Conservation (phyloP, 2,888 invertebrate genomes). For the Microctonus brassicae region DNA sequence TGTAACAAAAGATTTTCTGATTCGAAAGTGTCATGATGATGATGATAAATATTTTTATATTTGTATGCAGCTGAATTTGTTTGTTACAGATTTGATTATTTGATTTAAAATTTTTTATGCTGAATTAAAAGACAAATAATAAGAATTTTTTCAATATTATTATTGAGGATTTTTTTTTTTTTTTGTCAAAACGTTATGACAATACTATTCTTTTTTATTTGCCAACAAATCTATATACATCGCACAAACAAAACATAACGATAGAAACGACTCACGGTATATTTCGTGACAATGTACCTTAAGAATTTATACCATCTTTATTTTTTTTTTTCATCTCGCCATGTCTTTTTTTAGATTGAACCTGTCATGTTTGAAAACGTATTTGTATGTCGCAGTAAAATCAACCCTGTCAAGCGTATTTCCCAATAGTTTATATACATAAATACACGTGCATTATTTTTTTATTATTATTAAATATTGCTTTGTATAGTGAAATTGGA, state of each 20-base stretch:
- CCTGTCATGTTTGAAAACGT: neutral
- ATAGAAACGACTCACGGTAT: conserved; percentile 29
- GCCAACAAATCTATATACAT: neutral
- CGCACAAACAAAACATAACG: neutral
- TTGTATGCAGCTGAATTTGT: too few species aligned
- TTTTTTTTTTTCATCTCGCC: neutral
- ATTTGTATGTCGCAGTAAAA: neutral
- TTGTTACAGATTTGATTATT: too few species aligned
- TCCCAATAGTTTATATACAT: neutral
- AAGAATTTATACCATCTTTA: conserved; percentile 10
- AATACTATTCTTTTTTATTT: neutral
- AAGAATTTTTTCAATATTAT: too few species aligned
- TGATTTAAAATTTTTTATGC: too few species aligned
- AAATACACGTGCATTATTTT: neutral
- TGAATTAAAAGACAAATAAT: too few species aligned
- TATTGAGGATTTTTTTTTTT: too few species aligned
- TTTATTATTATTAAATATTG: too few species aligned
- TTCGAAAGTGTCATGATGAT: too few species aligned
- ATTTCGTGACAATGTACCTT: conserved; percentile 31
- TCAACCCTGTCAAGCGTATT: neutral
- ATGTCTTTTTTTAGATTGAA: neutral
- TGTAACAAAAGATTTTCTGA: neutral
- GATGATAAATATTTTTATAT: too few species aligned
- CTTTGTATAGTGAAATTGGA: neutral
- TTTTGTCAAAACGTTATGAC: neutral